Percentiles rank a stretch among this genome's conserved stretches.
Evolutionary conservation across 2,888 invertebrate species (phyloP).

Genomic region (Drosophila subquinaria): DNA sequence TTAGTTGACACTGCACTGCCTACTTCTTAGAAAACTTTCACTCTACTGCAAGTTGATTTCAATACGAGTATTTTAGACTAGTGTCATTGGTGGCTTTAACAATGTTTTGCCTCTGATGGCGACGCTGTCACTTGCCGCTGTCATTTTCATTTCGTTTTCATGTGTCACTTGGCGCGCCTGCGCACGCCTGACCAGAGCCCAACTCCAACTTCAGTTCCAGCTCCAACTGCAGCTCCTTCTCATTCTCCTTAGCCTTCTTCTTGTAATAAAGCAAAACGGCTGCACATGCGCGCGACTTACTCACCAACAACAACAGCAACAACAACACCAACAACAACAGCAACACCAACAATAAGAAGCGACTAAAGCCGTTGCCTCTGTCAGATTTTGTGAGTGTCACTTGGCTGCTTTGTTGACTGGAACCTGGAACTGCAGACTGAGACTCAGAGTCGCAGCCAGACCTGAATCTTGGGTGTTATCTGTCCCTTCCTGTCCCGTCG

Average conservation of each 20-base stretch:
- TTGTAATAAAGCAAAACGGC: constrained; percentile 54
- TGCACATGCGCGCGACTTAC: constrained; percentile 14
- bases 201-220: constrained; percentile 23
- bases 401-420: constrained; percentile 61
- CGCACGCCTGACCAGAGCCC: constrained; percentile 42
- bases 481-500: constrained; percentile 55
- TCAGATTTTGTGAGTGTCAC: constrained; percentile 81
- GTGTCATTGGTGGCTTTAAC: constrained; percentile 28
- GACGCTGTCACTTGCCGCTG: constrained; percentile 76
- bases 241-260: constrained; percentile 34
- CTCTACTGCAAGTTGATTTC: neutral
- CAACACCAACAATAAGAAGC: constrained; percentile 44
- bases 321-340: constrained; percentile 36
- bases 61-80: constrained; percentile 6
- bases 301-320: constrained; percentile 37
- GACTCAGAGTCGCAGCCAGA: constrained; percentile 8
- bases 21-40: neutral
- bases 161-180: constrained; percentile 77
- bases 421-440: constrained; percentile 4
- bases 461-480: constrained; percentile 69
- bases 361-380: constrained; percentile 68
- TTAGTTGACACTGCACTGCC: neutral
- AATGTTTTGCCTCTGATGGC: constrained; percentile 60
- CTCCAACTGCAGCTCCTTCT: constrained; percentile 35
- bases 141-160: constrained; percentile 80